Conservation (phyloP, 2,797 vertebrate species). For the Cirrhinus mrigala region DNA sequence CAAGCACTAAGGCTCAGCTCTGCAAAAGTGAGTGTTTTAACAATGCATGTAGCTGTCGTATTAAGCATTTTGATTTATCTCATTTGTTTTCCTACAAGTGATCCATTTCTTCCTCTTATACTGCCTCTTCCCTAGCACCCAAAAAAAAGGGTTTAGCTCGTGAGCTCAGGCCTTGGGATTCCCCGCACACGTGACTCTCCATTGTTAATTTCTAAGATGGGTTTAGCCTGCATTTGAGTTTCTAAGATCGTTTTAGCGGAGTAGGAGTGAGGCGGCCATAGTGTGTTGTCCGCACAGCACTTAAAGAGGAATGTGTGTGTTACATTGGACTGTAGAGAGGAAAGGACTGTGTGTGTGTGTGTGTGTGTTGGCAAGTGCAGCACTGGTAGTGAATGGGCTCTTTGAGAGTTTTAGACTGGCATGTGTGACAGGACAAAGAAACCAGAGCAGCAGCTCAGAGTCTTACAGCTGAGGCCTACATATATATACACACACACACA, state of each 20-base stretch:
- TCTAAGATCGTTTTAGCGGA: slow-evolving; percentile 17
- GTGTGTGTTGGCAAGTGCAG: slow-evolving; percentile 57
- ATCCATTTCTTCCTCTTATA: neutral
- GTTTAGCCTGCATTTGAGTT: slow-evolving; percentile 24
- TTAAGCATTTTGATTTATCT: neutral
- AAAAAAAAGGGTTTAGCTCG: neutral
- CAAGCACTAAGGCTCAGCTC: neutral
- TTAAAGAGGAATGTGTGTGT: slow-evolving; percentile 15
- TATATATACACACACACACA: slow-evolving; percentile 60
- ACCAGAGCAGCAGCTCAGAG: slow-evolving; percentile 84
- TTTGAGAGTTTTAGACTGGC: slow-evolving; percentile 85
- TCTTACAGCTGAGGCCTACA: slow-evolving; percentile 81
- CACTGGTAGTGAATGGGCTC: slow-evolving; percentile 79
- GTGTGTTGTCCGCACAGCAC: slow-evolving; percentile 25
- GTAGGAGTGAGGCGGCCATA: neutral
- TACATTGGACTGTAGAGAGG: slow-evolving; percentile 34
- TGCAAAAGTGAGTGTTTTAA: too few species aligned
- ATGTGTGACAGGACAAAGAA: slow-evolving; percentile 87
- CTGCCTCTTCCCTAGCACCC: neutral
- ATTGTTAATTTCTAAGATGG: slow-evolving; percentile 23
- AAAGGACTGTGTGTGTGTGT: slow-evolving; percentile 58
- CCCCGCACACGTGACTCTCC: neutral
- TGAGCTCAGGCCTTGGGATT: slow-evolving; percentile 18
- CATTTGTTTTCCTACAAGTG: neutral
- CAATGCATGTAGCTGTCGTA: neutral